Percentiles rank a stretch among this genome's conserved stretches.
phyloP scores from a whole-genome alignment of 2,113 vertebrate species.

The Tupaia tana region DNA sequence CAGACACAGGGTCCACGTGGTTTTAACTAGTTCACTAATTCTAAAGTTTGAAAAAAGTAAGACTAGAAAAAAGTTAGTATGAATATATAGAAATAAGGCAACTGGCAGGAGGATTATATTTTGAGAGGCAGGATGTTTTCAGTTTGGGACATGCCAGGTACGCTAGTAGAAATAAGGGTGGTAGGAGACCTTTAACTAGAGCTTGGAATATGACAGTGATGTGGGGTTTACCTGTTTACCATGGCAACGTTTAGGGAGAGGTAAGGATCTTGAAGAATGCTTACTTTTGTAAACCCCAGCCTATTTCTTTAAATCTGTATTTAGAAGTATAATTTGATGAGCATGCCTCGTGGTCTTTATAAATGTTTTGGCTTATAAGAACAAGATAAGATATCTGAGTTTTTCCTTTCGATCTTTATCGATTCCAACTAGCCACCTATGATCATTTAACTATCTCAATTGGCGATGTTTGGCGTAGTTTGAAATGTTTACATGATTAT shows the following conservation, averaged over 20 bases:
- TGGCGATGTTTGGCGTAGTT: background rate
- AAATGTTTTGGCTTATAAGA: background rate
- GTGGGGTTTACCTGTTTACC: background rate
- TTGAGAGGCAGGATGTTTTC: background rate
- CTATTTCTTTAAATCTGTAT: background rate
- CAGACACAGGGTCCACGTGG: background rate
- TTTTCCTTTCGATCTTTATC: background rate
- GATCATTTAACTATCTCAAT: background rate
- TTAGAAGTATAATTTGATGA: background rate
- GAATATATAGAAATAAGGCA: background rate
- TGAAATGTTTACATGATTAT: background rate
- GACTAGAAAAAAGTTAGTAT: background rate
- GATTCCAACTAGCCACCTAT: background rate
- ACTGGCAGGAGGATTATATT: background rate
- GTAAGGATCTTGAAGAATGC: background rate
- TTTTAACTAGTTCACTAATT: background rate
- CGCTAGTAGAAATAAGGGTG: background rate
- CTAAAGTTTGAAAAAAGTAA: background rate
- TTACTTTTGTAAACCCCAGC: background rate
- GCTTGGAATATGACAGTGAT: background rate
- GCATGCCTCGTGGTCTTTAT: background rate
- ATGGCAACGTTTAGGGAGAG: background rate
- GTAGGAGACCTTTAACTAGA: background rate
- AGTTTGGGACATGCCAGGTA: background rate
- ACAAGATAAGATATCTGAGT: background rate